Conservation (phyloP, 2,888 invertebrate species). For the Tillus elongatus region DNA sequence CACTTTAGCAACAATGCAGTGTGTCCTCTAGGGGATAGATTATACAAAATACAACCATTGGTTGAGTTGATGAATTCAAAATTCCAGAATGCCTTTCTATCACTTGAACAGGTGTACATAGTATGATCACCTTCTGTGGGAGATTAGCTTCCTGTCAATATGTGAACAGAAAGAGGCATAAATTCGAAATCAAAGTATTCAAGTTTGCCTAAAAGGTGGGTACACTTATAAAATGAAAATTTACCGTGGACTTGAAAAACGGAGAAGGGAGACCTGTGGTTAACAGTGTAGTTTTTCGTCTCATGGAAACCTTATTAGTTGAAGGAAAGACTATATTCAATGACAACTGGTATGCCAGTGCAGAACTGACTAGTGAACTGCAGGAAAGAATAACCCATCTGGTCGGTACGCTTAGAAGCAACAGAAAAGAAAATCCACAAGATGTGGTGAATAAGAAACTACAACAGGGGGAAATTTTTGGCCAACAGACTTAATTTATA, state of each 20-base stretch:
- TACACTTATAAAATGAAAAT: constrained; percentile 1
- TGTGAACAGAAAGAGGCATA: not conserved
- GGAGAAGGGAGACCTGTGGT: constrained; percentile 4
- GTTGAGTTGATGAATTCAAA: not conserved
- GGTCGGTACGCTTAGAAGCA: too few relatives aligned
- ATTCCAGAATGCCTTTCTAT: not conserved
- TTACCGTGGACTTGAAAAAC: constrained; percentile 2
- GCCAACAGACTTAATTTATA: too few relatives aligned
- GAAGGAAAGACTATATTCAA: not conserved
- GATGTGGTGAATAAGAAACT: too few relatives aligned
- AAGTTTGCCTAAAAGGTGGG: constrained; percentile 1
- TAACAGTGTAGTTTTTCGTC: not conserved
- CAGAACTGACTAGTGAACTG: too few relatives aligned
- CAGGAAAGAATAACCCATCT: too few relatives aligned
- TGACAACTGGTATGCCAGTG: too few relatives aligned
- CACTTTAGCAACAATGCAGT: constrained; percentile 2
- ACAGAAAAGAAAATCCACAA: too few relatives aligned
- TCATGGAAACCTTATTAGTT: not conserved
- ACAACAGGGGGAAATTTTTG: too few relatives aligned
- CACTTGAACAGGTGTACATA: not conserved
- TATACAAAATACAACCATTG: constrained; percentile 1
- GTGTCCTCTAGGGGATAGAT: constrained; percentile 2
- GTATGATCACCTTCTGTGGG: constrained; percentile 1
- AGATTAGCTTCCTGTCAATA: not conserved
- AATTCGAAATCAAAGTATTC: constrained; percentile 3